Base-by-base conservation (phyloP, 2,888 invertebrate species). In the Pecten maximus region DNA sequence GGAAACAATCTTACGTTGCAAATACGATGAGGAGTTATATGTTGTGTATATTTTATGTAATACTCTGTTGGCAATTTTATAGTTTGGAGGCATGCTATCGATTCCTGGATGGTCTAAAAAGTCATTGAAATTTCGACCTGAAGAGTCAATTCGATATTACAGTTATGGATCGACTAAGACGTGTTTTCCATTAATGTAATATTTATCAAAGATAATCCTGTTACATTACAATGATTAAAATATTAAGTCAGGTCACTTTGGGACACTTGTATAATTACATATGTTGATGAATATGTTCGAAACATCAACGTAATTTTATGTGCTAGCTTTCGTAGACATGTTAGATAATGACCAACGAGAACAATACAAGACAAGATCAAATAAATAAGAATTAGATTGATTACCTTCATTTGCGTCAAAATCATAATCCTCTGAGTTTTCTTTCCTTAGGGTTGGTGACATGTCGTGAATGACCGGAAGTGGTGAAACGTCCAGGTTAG, bases 321-420 rank as follows among this genome's bases (percentile, higher is more conserved):
- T 60, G 60, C 1, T 60, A 16, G 60, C 60, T 60, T 23, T 1
- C 6, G 60, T 60, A 60, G 23, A 60, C n/a, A 60, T 0, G 2
- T 6, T 60, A 23, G 60, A 60, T 60, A 60, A 23, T 16, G 60
- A 23, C 60, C 23, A 60, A 60, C 6, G 23, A n/a, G n/a, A n/a
- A 23, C 60, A n/a, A 16, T n/a, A 23, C 19, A 3, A 4, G 19
- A 48, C n/a, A n/a, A 2, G 60, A 23, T 19, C 4, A 44, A 60
- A 23, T 23, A 6, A n/a, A 60, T 60, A 6, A 39, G 35, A 35
- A 23, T 15, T n/a, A 88, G 28, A 74, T 86, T 39, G 12, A 39
- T 60, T 88, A 94, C 94, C 93, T 94, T 94, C 94, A n/a, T 89
- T 91, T 48, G 91, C 91, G 87, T 94, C 94, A 88, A 91, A 93